Evolutionary conservation across 2,113 vertebrate genomes (phyloP).

Genomic region (Chaetorhynchus papuensis): DNA sequence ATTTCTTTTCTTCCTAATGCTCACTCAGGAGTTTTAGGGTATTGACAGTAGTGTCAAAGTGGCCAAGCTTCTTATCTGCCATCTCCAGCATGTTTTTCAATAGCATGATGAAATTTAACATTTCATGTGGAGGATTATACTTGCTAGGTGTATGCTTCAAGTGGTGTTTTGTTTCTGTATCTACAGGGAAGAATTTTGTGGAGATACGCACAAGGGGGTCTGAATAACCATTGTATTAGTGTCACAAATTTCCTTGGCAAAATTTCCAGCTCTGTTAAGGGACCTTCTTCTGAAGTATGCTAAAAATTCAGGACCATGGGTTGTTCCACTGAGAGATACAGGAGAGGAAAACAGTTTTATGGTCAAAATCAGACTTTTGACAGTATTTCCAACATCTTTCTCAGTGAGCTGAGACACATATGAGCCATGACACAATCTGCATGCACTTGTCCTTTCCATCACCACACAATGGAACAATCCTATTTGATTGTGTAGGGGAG

Average conservation of each 20-base stretch:
- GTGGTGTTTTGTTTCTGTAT: neutral
- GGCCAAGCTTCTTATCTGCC: neutral
- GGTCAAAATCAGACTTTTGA: neutral
- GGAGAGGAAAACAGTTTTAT: neutral
- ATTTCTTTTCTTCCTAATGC: neutral
- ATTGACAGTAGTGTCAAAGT: neutral
- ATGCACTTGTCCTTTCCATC: neutral
- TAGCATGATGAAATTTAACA: neutral
- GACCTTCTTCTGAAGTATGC: neutral
- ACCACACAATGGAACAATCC: rapidly evolving
- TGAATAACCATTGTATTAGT: neutral
- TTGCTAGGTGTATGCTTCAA: neutral
- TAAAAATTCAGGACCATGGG: neutral
- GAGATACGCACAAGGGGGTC: neutral
- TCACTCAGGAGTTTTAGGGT: neutral
- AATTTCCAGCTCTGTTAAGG: neutral
- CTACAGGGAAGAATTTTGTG: neutral
- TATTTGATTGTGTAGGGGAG: neutral
- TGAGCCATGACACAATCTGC: rapidly evolving
- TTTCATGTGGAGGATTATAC: neutral
- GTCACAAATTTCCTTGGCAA: neutral
- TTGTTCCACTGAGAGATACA: neutral
- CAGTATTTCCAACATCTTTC: neutral
- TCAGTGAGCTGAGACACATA: neutral
- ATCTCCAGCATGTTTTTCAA: neutral